Base-by-base conservation (phyloP, 2,113 vertebrate species). In the Parus major region DNA sequence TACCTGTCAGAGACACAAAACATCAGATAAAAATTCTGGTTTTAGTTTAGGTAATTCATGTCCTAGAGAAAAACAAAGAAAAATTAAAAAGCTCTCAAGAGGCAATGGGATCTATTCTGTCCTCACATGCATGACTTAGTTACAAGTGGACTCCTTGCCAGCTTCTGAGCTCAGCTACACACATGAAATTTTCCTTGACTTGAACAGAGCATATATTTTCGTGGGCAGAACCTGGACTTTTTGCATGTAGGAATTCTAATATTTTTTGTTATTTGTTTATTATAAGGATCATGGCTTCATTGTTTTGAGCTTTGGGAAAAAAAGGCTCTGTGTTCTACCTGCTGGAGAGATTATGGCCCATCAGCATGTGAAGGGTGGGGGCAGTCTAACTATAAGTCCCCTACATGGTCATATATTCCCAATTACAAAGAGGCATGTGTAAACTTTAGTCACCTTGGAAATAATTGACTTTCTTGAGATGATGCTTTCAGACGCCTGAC, bases 41-140 rank as follows among this genome's bases (percentile, higher is more conserved):
- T 92, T 93, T 71, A 64, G 52, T 64, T 94, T 90, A 75, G 35
- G 49, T 73, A 92, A 81, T 90, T 88, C 36, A 53, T 28, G 56
- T 94, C 36, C 68, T 73, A 78, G 82, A 88, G 47, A 90, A 94
- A 28, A 94, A 93, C 47, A 92, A 81, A 90, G 36, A 36, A 93
- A 96, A 93, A 71, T 60, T 81, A 46, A 83, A 96, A 88, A 78
- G n/a, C 64, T 86, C 72, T 86, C 47, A 59, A 88, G 85, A 82
- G 72, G 94, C 90, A 93, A 86, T 88, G 86, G 80, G 31, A 20
- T 96, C 72, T 78, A 49, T 93, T 96, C 88, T 94, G 80, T 84
- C 88, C 61, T 92, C 72, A 86, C 35, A 90, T 57, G 49, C 31
- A 72, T 35, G 65, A 76, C 65, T 90, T 84, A 75, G 60, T 90